Percentiles rank a stretch among this genome's conserved stretches.
Conservation (phyloP, 1,140 invertebrate species). For the Nasonia giraulti region DNA sequence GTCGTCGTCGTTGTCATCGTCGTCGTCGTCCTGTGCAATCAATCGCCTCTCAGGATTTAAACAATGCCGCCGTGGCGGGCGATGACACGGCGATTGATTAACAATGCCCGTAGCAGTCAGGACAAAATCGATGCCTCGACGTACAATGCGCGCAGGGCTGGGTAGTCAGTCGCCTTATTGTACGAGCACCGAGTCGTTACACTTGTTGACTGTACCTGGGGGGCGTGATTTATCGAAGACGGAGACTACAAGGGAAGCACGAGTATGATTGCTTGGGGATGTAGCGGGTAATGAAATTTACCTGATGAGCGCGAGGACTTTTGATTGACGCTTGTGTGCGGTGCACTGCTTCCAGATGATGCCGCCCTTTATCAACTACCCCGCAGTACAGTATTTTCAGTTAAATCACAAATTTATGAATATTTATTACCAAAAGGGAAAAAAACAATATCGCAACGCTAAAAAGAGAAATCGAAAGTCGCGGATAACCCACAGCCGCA, state of each 20-base stretch:
- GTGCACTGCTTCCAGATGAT: too few species aligned
- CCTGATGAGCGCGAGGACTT: neutral
- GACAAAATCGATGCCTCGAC: slow-evolving; percentile 24
- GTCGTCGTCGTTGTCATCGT: neutral
- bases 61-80: slow-evolving; percentile 11
- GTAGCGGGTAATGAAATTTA: neutral
- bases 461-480: too few species aligned
- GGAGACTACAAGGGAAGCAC: too few species aligned
- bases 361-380: too few species aligned
- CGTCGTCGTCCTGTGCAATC: neutral
- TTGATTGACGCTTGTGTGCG: neutral
- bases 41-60: slow-evolving; percentile 33
- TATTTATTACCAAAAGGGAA: too few species aligned
- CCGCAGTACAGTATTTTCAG: too few species aligned
- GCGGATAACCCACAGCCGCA: too few species aligned
- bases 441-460: too few species aligned
- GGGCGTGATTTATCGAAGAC: slow-evolving; percentile 28
- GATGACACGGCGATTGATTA: slow-evolving; percentile 49
- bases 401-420: too few species aligned
- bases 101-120: neutral
- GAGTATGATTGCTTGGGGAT: neutral
- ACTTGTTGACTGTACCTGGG: slow-evolving; percentile 33
- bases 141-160: neutral
- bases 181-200: slow-evolving; percentile 31
- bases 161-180: neutral